Evolutionary conservation across 64 coral and sea anemone species (phyloP).

Genomic region (Astreopora myriophthalma): DNA sequence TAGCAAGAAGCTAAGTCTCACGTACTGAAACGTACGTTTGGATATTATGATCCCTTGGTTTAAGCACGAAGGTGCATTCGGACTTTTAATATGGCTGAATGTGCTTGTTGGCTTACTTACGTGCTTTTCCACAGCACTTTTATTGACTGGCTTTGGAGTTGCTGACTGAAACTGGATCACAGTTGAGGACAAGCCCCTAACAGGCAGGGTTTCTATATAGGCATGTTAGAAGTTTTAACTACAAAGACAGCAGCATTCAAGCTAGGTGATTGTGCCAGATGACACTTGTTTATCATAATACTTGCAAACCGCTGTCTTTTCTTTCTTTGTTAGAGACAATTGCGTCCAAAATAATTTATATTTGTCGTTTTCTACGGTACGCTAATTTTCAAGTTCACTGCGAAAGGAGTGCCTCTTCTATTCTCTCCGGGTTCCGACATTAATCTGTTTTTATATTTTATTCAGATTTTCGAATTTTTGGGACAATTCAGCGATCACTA

Average conservation of each 20-base stretch:
- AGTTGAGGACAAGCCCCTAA: neutral
- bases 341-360: neutral
- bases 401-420: neutral
- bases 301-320: neutral
- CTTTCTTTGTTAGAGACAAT: neutral
- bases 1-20: neutral
- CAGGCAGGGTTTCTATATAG: neutral
- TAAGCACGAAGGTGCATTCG: too few relatives aligned
- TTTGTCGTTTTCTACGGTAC: neutral
- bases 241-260: neutral
- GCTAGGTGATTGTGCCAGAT: neutral
- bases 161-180: too few relatives aligned
- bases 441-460: neutral
- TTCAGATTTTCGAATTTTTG: neutral
- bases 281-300: neutral
- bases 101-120: too few relatives aligned
- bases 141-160: too few relatives aligned
- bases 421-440: neutral
- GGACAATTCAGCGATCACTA: neutral
- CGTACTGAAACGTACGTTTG: too few relatives aligned
- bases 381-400: neutral
- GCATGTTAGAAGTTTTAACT: neutral
- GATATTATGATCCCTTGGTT: too few relatives aligned
- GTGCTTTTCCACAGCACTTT: too few relatives aligned
- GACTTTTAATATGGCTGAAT: too few relatives aligned